Evolutionary conservation across 2,888 invertebrate genomes (phyloP), one percentile per base, ranked within the genome.

Genomic region (Mesodorylaimus sp.): DNA sequence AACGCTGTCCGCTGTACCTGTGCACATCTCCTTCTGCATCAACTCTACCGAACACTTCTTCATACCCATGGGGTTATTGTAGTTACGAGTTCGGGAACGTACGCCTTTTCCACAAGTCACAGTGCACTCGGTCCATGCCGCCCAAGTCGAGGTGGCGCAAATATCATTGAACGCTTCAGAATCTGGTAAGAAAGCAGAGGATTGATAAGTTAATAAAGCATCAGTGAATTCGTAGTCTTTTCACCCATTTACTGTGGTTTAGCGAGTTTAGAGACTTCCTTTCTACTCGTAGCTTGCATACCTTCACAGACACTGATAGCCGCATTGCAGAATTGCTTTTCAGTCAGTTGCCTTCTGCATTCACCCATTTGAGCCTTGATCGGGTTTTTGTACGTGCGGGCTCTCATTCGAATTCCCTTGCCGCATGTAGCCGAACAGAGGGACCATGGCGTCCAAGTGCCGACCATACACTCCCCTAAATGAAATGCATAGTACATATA

Each of bases 61-160:
- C 3, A 88, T 87, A 64, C 79, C 78, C 60, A 79, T 75, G 43
- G 79, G 77, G 68, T 77, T 68, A 55, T 73, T 66, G 70, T 83
- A 87, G 55, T 74, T 68, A 51, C 88, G 75, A 51, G 76, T 78
- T 59, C 86, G 75, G 76, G 81, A 80, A 60, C 83, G 75, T 55
- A 79, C 74, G 26, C 89, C 89, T 71, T 82, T 82, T 51, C 88
- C 89, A 69, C 89, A 91, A 28, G 77, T 76, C 37, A 83, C 85
- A 3, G 84, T 66, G 66, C 88, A 89, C 21, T 76, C 72, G 27
- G 79, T 77, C 84, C 84, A 89, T 10, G 72, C 60, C 3, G 76
- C 73, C 76, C 85, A 89, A 23, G 77, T 77, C 0, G 76, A 73
- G 25, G 83, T 81, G 2, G 73, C 78, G 66, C 89, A 91, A 66